A percentile compares a stretch with the other conserved stretches of the same genome.
phyloP scores from a whole-genome alignment of 2,797 vertebrate genomes.

The Anguilla pacifica region DNA sequence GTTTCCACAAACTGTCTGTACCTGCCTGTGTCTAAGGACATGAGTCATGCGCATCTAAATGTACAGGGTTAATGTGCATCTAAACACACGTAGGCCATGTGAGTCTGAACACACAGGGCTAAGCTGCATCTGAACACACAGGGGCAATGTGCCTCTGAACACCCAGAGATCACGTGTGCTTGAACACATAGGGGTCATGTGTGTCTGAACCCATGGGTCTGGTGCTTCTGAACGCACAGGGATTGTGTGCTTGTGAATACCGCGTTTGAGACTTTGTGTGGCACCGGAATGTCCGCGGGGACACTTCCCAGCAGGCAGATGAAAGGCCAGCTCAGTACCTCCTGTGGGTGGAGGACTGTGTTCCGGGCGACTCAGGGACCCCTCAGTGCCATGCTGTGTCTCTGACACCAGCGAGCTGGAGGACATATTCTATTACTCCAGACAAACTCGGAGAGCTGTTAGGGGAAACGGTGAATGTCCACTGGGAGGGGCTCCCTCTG shows the following conservation, averaged over 20 bases:
- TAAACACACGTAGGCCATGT: neutral
- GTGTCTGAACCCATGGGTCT: neutral
- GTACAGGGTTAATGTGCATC: neutral
- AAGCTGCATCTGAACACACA: constrained; percentile 22
- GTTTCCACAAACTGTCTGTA: neutral
- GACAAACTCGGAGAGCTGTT: constrained; percentile 1
- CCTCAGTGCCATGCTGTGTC: neutral
- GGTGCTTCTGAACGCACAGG: neutral
- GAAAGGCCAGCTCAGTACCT: neutral
- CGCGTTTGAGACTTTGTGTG: neutral
- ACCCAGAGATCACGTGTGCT: too few species aligned
- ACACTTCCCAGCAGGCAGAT: neutral
- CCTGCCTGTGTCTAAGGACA: too few species aligned
- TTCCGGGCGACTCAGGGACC: neutral
- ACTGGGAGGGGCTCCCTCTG: constrained; percentile 56
- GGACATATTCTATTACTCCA: neutral
- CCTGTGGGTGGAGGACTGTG: neutral
- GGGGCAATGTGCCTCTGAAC: too few species aligned
- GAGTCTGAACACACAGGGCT: neutral
- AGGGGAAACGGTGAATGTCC: constrained; percentile 55
- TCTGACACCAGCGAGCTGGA: neutral
- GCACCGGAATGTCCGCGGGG: constrained; percentile 3
- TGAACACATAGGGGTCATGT: neutral
- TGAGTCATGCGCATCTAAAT: too few species aligned
- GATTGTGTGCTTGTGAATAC: neutral